Percentiles rank a stretch among this genome's conserved stretches.
Evolutionary conservation across 2,888 invertebrate species (phyloP).

Genomic region (Flexamia atlantica): DNA sequence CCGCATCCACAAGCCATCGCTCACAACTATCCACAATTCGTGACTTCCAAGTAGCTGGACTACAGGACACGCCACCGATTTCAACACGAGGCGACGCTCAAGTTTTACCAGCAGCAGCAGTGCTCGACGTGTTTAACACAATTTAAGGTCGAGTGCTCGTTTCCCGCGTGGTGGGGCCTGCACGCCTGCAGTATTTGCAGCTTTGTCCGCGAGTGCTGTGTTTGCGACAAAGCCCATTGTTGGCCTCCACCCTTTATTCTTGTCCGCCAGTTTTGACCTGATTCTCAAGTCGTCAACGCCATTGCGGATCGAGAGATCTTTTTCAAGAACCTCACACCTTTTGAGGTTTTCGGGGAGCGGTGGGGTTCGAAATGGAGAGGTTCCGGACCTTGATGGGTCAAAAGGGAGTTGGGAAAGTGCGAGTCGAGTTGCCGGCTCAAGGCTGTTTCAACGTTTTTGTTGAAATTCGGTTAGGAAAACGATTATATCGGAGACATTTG

Average conservation of each 20-base stretch:
- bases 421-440: not conserved
- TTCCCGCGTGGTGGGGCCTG: not conserved
- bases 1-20: too few species aligned
- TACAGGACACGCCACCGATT: too few species aligned
- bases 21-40: too few species aligned
- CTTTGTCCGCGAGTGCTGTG: too few species aligned
- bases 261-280: slow-evolving; percentile 37
- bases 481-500: too few species aligned
- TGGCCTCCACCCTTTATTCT: slow-evolving; percentile 26
- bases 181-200: too few species aligned
- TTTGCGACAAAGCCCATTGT: slow-evolving; percentile 46
- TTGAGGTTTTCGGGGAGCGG: not conserved
- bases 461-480: too few species aligned
- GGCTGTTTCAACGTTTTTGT: not conserved
- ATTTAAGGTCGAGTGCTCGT: too few species aligned
- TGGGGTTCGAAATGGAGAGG: not conserved
- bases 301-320: not conserved
- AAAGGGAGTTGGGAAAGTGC: not conserved
- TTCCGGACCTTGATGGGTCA: not conserved
- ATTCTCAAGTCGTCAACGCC: slow-evolving; percentile 33
- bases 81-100: too few species aligned
- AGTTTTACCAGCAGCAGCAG: too few species aligned
- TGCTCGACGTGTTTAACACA: too few species aligned
- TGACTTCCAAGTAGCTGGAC: too few species aligned
- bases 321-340: slow-evolving; percentile 4